Percentiles rank a stretch among this genome's conserved stretches.
These are phyloP conservation scores for Micromussa lordhowensis DNA, from an alignment of 92 coral and sea anemone genomes.

Conservation along the genomic window DNA sequence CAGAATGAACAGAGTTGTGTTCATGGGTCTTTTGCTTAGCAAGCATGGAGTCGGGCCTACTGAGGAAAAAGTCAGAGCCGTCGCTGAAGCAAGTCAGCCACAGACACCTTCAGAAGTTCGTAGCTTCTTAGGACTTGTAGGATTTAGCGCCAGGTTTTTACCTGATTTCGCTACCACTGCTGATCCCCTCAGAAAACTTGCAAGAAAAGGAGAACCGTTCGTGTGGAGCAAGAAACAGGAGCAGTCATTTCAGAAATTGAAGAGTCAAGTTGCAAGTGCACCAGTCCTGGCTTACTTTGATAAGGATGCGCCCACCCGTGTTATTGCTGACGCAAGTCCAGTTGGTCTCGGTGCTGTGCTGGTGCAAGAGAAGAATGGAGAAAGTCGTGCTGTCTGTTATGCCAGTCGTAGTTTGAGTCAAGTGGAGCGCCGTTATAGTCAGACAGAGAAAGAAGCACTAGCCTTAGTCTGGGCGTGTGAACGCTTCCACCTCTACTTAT, in stretches of 20 bases:
- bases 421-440: conserved; percentile 61
- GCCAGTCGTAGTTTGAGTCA: conserved; percentile 30
- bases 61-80: conserved; percentile 7
- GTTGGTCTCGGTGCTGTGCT: too few relatives aligned
- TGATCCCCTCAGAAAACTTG: conserved; percentile 22
- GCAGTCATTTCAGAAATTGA: conserved; percentile 18
- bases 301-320: conserved; percentile 32
- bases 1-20: conserved; percentile 38
- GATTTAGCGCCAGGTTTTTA: conserved; percentile 31
- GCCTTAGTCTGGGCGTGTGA: conserved; percentile 67
- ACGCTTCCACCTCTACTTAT: conserved; percentile 52
- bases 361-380: conserved; percentile 11
- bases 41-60: conserved; percentile 45
- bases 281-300: conserved; percentile 40
- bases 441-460: conserved; percentile 62
- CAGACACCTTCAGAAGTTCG: conserved; percentile 1
- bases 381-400: conserved; percentile 37
- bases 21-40: not conserved
- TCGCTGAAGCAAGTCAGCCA: not conserved
- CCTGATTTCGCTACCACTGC: conserved; percentile 8
- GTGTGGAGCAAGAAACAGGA: conserved; percentile 8
- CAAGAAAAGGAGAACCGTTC: not conserved
- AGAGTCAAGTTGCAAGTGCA: conserved; percentile 20
- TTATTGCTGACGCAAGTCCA: too few relatives aligned
- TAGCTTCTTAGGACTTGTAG: conserved; percentile 3